Evolutionary conservation across 2,888 invertebrate genomes (phyloP).

Genomic region (Zelleria hepariella): DNA sequence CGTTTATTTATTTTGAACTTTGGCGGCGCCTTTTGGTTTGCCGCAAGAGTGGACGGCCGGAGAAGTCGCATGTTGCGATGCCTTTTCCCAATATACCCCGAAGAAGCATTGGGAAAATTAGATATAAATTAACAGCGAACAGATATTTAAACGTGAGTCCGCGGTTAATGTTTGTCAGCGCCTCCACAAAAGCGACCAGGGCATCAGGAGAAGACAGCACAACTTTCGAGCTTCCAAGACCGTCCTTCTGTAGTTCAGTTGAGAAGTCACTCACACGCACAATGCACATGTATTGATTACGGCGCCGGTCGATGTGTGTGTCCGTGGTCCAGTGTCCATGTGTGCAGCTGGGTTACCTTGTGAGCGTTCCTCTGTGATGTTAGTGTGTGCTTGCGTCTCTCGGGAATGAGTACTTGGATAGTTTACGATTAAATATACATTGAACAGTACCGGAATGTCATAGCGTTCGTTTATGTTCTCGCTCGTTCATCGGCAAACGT

Average conservation of each 20-base stretch:
- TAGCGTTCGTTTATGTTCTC: neutral
- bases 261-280: conserved; percentile 74
- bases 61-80: conserved; percentile 41
- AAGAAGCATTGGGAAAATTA: too few relatives aligned
- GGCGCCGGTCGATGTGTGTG: conserved; percentile 61
- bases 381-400: conserved; percentile 45
- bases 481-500: conserved; percentile 45
- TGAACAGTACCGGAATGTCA: conserved; percentile 2
- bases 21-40: conserved; percentile 58
- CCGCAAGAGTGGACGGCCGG: conserved; percentile 43
- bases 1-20: conserved; percentile 52
- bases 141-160: conserved; percentile 19
- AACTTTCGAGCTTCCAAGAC: conserved; percentile 28
- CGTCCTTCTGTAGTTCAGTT: conserved; percentile 33
- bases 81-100: conserved; percentile 48
- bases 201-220: conserved; percentile 33
- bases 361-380: conserved; percentile 51
- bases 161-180: neutral
- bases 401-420: neutral
- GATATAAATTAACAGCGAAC: too few relatives aligned
- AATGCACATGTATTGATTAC: conserved; percentile 79
- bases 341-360: conserved; percentile 52
- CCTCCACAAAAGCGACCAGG: neutral
- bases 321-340: conserved; percentile 19
- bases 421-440: neutral